These are phyloP conservation scores for Drosophila infuscata DNA, from an alignment of 2,888 invertebrate species.

Conservation along the genomic window DNA sequence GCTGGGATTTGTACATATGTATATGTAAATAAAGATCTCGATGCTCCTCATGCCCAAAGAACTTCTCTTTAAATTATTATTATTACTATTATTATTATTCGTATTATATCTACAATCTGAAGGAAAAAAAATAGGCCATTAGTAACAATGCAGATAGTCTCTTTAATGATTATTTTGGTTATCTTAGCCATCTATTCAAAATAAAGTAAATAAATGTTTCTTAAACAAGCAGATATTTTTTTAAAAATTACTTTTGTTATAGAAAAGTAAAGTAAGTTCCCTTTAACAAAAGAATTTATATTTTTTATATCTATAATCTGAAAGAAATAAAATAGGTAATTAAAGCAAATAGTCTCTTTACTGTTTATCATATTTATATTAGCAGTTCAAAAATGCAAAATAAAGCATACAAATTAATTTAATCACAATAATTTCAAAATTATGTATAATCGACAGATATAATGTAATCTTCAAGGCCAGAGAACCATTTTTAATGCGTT, in stretches of 20 bases:
- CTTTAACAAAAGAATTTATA: no score
- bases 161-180: background rate
- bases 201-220: background rate
- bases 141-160: background rate
- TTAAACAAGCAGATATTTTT: background rate
- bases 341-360: background rate
- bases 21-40: background rate
- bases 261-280: no score
- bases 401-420: background rate
- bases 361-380: background rate
- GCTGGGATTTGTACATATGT: background rate
- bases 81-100: no score
- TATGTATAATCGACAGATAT: background rate
- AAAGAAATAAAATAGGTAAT: background rate
- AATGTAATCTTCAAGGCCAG: background rate
- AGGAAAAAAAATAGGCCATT: background rate
- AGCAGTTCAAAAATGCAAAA: background rate
- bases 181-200: background rate
- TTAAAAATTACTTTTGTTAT: background rate
- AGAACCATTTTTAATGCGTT: conserved; percentile 23
- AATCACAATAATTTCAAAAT: background rate
- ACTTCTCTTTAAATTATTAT: background rate
- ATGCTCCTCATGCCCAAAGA: background rate
- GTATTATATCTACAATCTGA: background rate
- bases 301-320: background rate